Evolutionary conservation across 1,140 invertebrate species (phyloP).

Genomic region (Elysia chlorotica): DNA sequence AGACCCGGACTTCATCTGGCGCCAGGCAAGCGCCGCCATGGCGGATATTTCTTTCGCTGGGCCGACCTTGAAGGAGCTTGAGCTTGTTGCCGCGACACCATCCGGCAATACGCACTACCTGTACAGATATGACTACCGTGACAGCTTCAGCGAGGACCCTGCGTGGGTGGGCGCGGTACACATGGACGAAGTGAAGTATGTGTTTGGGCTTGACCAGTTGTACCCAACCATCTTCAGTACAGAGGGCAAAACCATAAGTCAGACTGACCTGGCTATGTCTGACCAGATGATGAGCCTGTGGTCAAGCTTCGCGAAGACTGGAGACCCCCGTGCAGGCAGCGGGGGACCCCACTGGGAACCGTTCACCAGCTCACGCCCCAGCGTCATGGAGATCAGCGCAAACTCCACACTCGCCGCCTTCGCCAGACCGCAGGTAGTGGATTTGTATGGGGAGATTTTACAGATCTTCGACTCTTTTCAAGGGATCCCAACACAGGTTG

Average conservation of each 20-base stretch:
- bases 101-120: not conserved
- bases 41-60: not conserved
- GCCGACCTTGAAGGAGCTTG: not conserved
- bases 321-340: too few relatives aligned
- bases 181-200: not conserved
- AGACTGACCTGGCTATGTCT: not conserved
- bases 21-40: not conserved
- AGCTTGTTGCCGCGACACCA: not conserved
- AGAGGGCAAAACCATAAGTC: too few relatives aligned
- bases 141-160: not conserved
- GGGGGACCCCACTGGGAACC: too few relatives aligned
- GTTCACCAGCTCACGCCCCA: too few relatives aligned
- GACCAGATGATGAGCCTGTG: conserved; percentile 8
- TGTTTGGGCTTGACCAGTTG: not conserved
- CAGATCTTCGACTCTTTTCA: too few relatives aligned
- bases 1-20: not conserved
- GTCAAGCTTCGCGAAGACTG: conserved; percentile 18
- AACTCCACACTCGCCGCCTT: too few relatives aligned
- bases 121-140: not conserved
- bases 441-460: too few relatives aligned
- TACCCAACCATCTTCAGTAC: too few relatives aligned
- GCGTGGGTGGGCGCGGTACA: not conserved
- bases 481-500: too few relatives aligned
- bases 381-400: too few relatives aligned
- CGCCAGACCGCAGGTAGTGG: too few relatives aligned